phyloP scores from a whole-genome alignment of 2,113 vertebrate species.

The Megalops atlanticus region DNA sequence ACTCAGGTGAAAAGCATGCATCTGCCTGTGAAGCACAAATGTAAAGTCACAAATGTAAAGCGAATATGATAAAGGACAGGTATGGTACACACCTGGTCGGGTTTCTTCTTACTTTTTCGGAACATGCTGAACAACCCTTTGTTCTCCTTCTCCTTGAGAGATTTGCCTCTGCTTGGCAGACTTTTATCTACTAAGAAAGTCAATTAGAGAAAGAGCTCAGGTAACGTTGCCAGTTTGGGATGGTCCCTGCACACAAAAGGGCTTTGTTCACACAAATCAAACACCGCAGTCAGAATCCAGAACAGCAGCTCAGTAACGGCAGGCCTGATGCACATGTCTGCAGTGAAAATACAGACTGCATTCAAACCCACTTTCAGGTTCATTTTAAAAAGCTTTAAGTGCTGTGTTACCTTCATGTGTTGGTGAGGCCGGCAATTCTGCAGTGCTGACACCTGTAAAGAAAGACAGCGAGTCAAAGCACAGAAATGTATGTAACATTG shows the following conservation, averaged over 20 bases:
- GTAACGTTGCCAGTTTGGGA: background rate
- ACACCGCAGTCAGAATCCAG: background rate
- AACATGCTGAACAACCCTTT: conserved; percentile 87
- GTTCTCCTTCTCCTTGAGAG: conserved; percentile 76
- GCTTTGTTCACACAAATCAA: conserved; percentile 1
- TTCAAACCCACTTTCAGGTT: too few species aligned
- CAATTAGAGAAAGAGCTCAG: background rate
- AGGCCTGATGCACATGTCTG: conserved; percentile 3
- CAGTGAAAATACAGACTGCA: background rate
- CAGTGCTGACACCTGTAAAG: conserved; percentile 36
- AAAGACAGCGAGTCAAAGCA: conserved; percentile 14
- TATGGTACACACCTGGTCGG: conserved; percentile 71
- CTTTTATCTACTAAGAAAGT: conserved; percentile 32
- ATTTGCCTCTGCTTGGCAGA: conserved; percentile 67
- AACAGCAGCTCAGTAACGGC: background rate
- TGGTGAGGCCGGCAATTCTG: conserved; percentile 25
- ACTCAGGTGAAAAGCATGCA: too few species aligned
- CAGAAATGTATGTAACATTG: too few species aligned
- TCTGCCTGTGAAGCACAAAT: too few species aligned
- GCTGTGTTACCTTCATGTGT: conserved; percentile 42
- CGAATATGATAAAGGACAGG: background rate
- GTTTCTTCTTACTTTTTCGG: conserved; percentile 82
- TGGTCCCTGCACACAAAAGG: background rate
- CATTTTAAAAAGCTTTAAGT: too few species aligned
- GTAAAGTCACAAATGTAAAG: background rate